Base-by-base conservation (phyloP, 2,888 invertebrate species). In the Drymonia ruficornis region DNA sequence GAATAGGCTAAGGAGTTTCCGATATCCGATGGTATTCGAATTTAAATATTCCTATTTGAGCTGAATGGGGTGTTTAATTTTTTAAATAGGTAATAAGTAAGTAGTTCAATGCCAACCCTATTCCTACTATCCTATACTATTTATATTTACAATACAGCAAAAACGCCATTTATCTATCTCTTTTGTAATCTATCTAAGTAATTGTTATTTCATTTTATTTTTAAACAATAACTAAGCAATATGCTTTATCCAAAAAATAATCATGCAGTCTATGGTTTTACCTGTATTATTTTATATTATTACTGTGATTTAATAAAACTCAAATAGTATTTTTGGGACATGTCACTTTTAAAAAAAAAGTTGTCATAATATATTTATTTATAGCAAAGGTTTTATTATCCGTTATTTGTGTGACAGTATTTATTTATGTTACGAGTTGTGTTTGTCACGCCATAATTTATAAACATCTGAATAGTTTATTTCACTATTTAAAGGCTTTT, bases 401-500 rank as follows among this genome's bases (percentile, higher is more conserved):
- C 50, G 49, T 54, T 40, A 45, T 51, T 56, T 65, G 50, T 43
- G 23, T 31, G 49, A 46, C 15, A 45, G 23, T 63, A 55, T 67
- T 56, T 56, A 58, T 42, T 59, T 50, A 51, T 65, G 38, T 40
- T 42, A 40, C 4, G 13, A 13, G 34, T 18, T 48, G 16, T 18
- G 34, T n/a, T 31, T 13, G 54, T 28, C 54, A 46, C 53, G 56
- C 53, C 46, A 50, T 56, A 53, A 56, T 55, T 64, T 58, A 52
- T 49, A 46, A 48, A 53, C 31, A 55, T 61, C 53, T 47, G 18
- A 34, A 50, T 52, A 52, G 19, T 55, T 52, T 52, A 65, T 68
- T n/a, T n/a, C n/a, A n/a, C n/a, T n/a, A n/a, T n/a, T n/a, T n/a
- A n/a, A n/a, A n/a, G 68, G 55, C 66, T 69, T 71, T 63, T 63